phyloP scores from a whole-genome alignment of 2,888 invertebrate genomes.

The Metacarcinus magister region DNA sequence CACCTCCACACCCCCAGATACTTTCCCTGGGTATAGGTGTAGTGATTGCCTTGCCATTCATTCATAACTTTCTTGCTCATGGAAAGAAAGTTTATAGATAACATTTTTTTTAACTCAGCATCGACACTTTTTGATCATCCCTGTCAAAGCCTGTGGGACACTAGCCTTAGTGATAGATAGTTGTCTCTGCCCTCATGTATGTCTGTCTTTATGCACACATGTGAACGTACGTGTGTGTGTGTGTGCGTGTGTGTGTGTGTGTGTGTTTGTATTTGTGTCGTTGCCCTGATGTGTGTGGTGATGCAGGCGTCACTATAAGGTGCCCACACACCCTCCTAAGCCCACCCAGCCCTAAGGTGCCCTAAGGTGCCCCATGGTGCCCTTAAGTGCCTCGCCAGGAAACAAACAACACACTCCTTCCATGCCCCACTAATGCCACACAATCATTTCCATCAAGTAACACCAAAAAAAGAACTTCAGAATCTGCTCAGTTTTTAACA shows the following conservation, averaged over 20 bases:
- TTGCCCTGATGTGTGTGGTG: slow-evolving; percentile 18
- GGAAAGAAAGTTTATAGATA: neutral
- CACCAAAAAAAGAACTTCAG: no score
- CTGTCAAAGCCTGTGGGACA: neutral
- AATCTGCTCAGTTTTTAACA: no score
- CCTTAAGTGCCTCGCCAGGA: neutral
- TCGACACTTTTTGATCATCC: neutral
- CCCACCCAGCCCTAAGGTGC: neutral
- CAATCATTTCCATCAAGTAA: no score
- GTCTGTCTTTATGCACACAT: no score
- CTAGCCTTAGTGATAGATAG: slow-evolving; percentile 16
- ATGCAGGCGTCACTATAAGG: neutral
- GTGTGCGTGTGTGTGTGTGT: neutral
- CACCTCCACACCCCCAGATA: neutral
- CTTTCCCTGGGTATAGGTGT: neutral
- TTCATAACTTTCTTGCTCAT: neutral
- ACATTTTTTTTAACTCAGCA: neutral
- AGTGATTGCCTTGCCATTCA: neutral
- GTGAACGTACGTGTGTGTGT: neutral
- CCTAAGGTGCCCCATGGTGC: neutral
- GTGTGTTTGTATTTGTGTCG: neutral
- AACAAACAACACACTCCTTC: neutral
- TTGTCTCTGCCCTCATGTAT: neutral
- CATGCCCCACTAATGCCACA: neutral
- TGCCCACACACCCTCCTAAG: neutral